Evolutionary conservation across 2,113 vertebrate genomes (phyloP).

Genomic region (Cyprinodon tularosa): DNA sequence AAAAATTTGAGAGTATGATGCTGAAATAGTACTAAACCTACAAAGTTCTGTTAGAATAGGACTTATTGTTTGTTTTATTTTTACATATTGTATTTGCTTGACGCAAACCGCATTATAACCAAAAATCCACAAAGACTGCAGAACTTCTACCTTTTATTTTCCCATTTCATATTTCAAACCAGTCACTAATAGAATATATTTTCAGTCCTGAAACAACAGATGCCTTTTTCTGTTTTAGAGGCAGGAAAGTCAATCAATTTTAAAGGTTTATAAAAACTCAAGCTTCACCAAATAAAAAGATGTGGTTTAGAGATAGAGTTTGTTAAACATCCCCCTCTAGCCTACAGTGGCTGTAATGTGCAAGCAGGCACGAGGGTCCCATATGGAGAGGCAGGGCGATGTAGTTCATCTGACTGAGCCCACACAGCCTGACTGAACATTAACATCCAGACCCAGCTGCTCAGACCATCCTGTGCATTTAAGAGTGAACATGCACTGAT

Average conservation of each 20-base stretch:
- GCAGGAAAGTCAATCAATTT: background rate
- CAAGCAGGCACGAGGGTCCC: constrained; percentile 61
- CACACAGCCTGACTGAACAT: constrained; percentile 73
- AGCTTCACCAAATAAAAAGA: background rate
- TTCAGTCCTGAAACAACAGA: background rate
- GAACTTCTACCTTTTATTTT: too few species aligned
- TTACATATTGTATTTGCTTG: too few species aligned
- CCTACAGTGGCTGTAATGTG: constrained; percentile 52
- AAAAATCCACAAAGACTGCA: too few species aligned
- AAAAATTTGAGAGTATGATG: too few species aligned
- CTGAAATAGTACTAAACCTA: too few species aligned
- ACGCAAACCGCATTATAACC: too few species aligned
- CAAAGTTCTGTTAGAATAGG: too few species aligned
- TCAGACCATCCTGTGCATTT: constrained; percentile 11
- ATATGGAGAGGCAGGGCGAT: constrained; percentile 68
- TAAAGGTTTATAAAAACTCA: background rate
- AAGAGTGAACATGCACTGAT: constrained; percentile 3
- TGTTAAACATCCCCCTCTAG: constrained; percentile 24
- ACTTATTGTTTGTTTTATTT: too few species aligned
- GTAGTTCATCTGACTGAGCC: constrained; percentile 65
- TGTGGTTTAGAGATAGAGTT: constrained; percentile 6
- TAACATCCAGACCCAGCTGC: constrained; percentile 74
- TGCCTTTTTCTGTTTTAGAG: too few species aligned
- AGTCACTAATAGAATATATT: background rate
- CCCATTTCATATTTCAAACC: background rate